Conservation (phyloP, 2,888 invertebrate species). For the Lasioglossum villosulum region DNA sequence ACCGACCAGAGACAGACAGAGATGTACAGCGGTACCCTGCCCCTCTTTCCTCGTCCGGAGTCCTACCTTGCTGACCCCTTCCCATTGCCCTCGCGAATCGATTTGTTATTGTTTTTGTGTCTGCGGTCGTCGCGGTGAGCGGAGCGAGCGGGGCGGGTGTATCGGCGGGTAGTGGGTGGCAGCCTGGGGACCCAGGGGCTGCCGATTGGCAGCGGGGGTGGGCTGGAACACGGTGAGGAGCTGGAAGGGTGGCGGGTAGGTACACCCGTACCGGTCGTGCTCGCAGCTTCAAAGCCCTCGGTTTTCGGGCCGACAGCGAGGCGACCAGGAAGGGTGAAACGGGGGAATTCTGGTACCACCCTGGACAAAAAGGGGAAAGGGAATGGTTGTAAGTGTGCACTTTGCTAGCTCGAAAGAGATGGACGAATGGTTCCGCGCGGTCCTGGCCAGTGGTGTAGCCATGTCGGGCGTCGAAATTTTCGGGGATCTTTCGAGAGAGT, state of each 20-base stretch:
- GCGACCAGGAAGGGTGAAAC: slow-evolving; percentile 57
- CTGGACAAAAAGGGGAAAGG: slow-evolving; percentile 50
- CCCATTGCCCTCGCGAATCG: slow-evolving; percentile 81
- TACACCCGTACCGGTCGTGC: slow-evolving; percentile 45
- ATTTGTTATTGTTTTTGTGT: slow-evolving; percentile 84
- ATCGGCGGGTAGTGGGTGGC: slow-evolving; percentile 61
- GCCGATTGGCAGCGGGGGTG: slow-evolving; percentile 22
- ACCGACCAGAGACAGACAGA: slow-evolving; percentile 49
- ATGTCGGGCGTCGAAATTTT: not conserved
- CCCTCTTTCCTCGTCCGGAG: slow-evolving; percentile 53
- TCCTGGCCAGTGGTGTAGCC: slow-evolving; percentile 65
- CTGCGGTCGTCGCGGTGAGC: slow-evolving; percentile 81
- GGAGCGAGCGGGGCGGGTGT: slow-evolving; percentile 68
- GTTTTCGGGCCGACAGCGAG: slow-evolving; percentile 75
- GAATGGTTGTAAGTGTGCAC: slow-evolving; percentile 53
- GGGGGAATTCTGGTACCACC: slow-evolving; percentile 45
- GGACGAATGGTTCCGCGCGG: slow-evolving; percentile 59
- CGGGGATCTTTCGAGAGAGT: not conserved
- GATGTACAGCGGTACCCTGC: slow-evolving; percentile 12
- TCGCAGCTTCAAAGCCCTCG: slow-evolving; percentile 65
- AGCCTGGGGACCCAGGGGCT: slow-evolving; percentile 45
- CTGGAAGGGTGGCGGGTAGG: slow-evolving; percentile 31
- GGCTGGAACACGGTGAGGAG: slow-evolving; percentile 3
- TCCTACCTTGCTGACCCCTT: slow-evolving; percentile 78
- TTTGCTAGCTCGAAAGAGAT: slow-evolving; percentile 58